A percentile compares a stretch with the other conserved stretches of the same genome.
phyloP scores from a whole-genome alignment of 2,113 vertebrate species.

The Parus major region DNA sequence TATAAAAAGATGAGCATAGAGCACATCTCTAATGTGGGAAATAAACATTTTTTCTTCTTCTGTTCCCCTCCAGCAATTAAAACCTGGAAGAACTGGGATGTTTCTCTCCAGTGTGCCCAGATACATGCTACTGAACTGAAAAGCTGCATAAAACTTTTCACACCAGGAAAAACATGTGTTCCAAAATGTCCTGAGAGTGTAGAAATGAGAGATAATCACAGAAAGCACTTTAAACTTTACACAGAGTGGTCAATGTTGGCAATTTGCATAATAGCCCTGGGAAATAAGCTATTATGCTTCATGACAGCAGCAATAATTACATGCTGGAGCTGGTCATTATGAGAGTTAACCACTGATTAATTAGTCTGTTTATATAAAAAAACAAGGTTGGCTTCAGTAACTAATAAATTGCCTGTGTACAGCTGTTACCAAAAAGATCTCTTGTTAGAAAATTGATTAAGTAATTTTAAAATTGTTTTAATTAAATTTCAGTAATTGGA shows the following conservation, averaged over 20 bases:
- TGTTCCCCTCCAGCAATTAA: background rate
- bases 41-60: background rate
- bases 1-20: background rate
- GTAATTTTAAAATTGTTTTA: constrained; percentile 62
- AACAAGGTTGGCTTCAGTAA: constrained; percentile 25
- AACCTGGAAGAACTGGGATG: background rate
- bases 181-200: background rate
- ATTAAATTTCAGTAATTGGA: constrained; percentile 49
- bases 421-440: constrained; percentile 48
- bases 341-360: constrained; percentile 61
- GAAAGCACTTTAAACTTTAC: background rate
- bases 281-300: background rate
- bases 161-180: background rate
- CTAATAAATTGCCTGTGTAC: constrained; percentile 52
- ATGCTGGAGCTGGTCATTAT: constrained; percentile 21
- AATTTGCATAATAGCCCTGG: constrained; percentile 36
- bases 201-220: background rate
- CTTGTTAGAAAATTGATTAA: constrained; percentile 63
- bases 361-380: constrained; percentile 63
- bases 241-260: constrained; percentile 7
- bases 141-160: background rate
- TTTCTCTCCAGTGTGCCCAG: background rate
- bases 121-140: background rate
- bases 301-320: constrained; percentile 1
- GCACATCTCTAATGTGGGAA: background rate